Evolutionary conservation across 1,140 invertebrate species (phyloP).

Genomic region (Drosophila neocordata): DNA sequence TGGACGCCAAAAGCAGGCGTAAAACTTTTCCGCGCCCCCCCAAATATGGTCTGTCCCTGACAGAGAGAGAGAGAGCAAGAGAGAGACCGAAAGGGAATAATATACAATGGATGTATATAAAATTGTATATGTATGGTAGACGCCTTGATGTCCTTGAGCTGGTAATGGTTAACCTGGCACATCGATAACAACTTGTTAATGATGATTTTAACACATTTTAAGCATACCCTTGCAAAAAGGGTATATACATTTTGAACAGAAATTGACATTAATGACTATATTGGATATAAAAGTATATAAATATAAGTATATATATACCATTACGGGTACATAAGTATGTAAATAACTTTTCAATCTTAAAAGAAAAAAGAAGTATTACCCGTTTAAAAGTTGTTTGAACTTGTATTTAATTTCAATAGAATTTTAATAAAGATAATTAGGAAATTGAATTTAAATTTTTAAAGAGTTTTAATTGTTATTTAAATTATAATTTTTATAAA

Average conservation of each 20-base stretch:
- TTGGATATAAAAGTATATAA: too few relatives aligned
- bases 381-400: too few relatives aligned
- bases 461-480: too few relatives aligned
- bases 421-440: too few relatives aligned
- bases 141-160: slow-evolving; percentile 10
- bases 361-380: too few relatives aligned
- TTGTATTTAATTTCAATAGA: too few relatives aligned
- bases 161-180: slow-evolving; percentile 7
- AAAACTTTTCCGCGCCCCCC: slow-evolving; percentile 34
- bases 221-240: not conserved
- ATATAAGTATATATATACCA: too few relatives aligned
- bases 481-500: too few relatives aligned
- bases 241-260: not conserved
- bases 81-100: too few relatives aligned
- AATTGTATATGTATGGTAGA: not conserved
- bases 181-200: slow-evolving; percentile 1
- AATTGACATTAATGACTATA: not conserved
- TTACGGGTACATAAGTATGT: too few relatives aligned
- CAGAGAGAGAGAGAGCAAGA: slow-evolving; percentile 1
- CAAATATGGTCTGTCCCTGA: slow-evolving; percentile 17
- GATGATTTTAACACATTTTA: not conserved
- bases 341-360: too few relatives aligned
- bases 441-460: too few relatives aligned
- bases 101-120: slow-evolving; percentile 21
- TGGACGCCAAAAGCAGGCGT: slow-evolving; percentile 40